A percentile compares a stretch with the other conserved stretches of the same genome.
Evolutionary conservation across 2,113 vertebrate species (phyloP).

Genomic region (Pterocles gutturalis): DNA sequence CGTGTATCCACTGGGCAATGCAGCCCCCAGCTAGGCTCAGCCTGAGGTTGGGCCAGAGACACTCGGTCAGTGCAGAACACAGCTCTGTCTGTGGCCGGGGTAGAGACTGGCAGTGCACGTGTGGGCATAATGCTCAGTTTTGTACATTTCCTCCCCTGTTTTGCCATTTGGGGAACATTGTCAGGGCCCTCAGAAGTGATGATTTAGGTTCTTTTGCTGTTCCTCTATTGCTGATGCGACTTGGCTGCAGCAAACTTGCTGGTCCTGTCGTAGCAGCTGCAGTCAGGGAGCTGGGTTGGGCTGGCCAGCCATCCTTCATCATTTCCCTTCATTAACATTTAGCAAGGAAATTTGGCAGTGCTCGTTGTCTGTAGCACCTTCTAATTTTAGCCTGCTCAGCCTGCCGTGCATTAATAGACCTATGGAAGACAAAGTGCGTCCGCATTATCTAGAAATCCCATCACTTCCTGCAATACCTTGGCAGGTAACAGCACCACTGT

Average conservation of each 20-base stretch:
- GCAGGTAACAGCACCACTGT: neutral
- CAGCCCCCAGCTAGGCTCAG: too few species aligned
- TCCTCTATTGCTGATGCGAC: neutral
- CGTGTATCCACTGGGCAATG: too few species aligned
- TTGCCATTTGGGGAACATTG: neutral
- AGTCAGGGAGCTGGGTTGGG: neutral
- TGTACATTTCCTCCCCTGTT: neutral
- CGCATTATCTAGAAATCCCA: neutral
- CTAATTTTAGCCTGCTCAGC: neutral
- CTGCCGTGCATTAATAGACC: neutral
- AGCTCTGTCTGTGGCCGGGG: fast-evolving
- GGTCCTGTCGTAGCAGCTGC: neutral
- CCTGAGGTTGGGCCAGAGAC: neutral
- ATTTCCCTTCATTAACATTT: neutral
- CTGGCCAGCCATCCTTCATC: neutral
- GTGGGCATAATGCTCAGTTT: neutral
- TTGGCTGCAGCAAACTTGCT: neutral
- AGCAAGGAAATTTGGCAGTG: neutral
- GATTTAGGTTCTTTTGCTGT: neutral
- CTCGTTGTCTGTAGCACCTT: neutral
- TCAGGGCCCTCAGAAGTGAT: neutral
- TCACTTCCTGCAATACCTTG: neutral
- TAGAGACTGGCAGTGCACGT: neutral
- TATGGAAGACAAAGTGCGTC: neutral
- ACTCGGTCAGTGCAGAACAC: neutral